Base-by-base conservation (phyloP, 2,113 vertebrate species). In the Mungos mungo region DNA sequence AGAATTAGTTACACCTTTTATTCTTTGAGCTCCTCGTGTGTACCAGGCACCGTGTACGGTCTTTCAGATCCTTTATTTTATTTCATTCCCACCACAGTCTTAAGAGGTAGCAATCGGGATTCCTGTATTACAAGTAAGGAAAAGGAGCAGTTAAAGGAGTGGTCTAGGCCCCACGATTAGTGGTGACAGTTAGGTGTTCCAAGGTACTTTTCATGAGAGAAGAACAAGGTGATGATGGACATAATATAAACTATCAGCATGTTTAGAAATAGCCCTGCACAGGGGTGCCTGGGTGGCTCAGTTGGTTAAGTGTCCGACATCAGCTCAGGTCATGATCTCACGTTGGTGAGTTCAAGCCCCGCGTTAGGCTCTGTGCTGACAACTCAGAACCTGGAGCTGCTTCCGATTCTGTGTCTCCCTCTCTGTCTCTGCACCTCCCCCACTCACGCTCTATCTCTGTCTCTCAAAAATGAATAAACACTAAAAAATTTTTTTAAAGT, bases 141-240 rank as follows among this genome's bases (percentile, higher is more conserved):
- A 92, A 95, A 88, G 54, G 92, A 89, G 82, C 94, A 77, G 82
- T 82, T 60, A 65, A 95, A 94, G 72, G 72, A 79, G n/a, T 23
- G 3, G 14, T 38, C 19, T 88, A 41, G 50, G 71, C 47, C 45
- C 68, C 13, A 27, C 16, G 3, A 33, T 63, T 52, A 77, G 5
- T 15, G 15, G 38, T 65, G 3, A 68, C 29, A 18, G 83, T 31
- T 35, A 25, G 35, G 90, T 66, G 33, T 90, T 45, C 21, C 80
- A 93, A 82, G 80, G 57, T 3, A 1, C 38, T 35, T 76, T 80
- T 41, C 38, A 27, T 35, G 12, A 96, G 47, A 71, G 38, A 88
- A 72, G 23, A 86, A 77, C 4, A 8, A 68, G 69, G 52, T 68
- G 29, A 33, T 47, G 19, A 33, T 50, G 45, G 23, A 41, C 52